Evolutionary conservation across 2,797 vertebrate genomes (phyloP), one percentile per base, ranked within the genome.

Genomic region (Sphaeramia orbicularis): DNA sequence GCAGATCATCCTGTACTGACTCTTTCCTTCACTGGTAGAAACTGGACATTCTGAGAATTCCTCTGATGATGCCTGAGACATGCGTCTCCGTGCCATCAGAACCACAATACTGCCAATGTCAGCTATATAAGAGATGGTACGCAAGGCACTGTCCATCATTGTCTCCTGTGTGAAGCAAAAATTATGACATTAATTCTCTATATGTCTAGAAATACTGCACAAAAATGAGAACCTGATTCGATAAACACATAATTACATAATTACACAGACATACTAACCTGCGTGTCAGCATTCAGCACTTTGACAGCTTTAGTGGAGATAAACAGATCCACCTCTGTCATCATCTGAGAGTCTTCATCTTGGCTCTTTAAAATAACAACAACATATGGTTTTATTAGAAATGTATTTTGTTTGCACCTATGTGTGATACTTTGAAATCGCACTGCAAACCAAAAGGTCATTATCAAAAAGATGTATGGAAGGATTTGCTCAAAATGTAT

Each of bases 71-170:
- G 96, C 91, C 10, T 95, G 88, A 1, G 96, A 95, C 95, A 97
- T 94, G 44, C 96, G 96, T 62, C 96, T 95, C 1, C 97, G 93
- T 0, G 98, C 98, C 98, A 99, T 99, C 71, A 99, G 87, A 55
- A 99, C 97, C 84, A 99, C 97, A 0, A 99, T 97, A 69, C 95
- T 98, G 0, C 97, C 98, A 0, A 99, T 99, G 82, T 99, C 97
- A 0, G 97, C 98, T 0, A 99, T 99, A 51, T 99, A 99, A 0
- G 98, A 99, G 90, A 99, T 99, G 41, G 97, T 99, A 65, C 97
- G 95, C 87, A 99, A 89, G 0, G 98, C 96, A 0, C 98, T 98
- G 90, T 99, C 97, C 97, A 99, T 98, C 96, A 99, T 97, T 0
- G 96, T 95, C 48, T 99, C 97, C 98, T 99, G 68, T 0, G 0